phyloP scores from a whole-genome alignment of 2,888 invertebrate genomes.

The Lymantria monacha region DNA sequence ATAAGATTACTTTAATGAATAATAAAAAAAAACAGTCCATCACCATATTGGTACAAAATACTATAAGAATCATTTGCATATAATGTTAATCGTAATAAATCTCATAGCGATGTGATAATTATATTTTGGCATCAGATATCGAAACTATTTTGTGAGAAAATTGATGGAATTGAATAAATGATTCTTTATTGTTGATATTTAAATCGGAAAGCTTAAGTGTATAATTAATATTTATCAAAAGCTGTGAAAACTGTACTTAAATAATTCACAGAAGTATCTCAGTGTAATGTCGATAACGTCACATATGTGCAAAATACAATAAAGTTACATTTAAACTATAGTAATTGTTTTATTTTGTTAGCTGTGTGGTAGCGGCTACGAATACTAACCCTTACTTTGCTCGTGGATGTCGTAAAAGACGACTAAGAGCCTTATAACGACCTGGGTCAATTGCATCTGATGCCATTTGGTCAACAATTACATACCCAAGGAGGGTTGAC shows the following conservation, averaged over 20 bases:
- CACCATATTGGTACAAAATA: conserved; percentile 39
- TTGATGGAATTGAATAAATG: conserved; percentile 60
- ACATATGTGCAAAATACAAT: conserved; percentile 77
- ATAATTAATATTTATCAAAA: conserved; percentile 65
- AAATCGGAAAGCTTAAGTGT: conserved; percentile 50
- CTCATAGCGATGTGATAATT: conserved; percentile 21
- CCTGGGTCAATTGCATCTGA: no score
- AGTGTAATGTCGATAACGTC: conserved; percentile 71
- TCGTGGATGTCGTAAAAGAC: no score
- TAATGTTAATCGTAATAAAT: conserved; percentile 31
- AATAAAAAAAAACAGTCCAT: conserved; percentile 19
- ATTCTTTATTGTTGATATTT: conserved; percentile 42
- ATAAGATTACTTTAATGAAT: neutral
- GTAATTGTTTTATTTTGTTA: conserved; percentile 10
- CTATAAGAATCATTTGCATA: conserved; percentile 30
- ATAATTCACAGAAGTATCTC: conserved; percentile 70
- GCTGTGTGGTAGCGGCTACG: no score
- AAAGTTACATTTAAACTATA: conserved; percentile 50
- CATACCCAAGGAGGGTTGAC: no score
- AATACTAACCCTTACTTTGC: no score
- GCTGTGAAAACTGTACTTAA: conserved; percentile 81
- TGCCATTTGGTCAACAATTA: no score
- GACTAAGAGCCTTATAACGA: no score
- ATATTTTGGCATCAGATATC: conserved; percentile 63
- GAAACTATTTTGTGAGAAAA: conserved; percentile 54